Conservation (phyloP, 2,113 vertebrate genomes). For the Oxygymnocypris stewartii region DNA sequence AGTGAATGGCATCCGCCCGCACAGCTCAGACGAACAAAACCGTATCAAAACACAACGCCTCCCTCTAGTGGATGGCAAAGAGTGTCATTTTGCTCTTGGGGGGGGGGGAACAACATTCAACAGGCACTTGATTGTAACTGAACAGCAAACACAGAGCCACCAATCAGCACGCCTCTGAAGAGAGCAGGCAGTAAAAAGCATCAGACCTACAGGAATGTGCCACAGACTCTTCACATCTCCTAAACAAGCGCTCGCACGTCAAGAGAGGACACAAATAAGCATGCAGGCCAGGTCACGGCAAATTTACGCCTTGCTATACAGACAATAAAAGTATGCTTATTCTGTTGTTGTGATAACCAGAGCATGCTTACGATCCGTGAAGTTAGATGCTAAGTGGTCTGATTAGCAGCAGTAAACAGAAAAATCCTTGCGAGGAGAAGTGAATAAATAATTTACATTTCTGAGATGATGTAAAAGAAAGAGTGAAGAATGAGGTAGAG, state of each 20-base stretch:
- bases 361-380: conserved; percentile 66
- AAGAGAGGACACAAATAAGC: conserved; percentile 59
- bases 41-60: conserved; percentile 58
- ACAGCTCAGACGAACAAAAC: conserved; percentile 48
- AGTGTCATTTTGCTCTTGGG: conserved; percentile 41
- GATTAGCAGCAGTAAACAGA: conserved; percentile 41
- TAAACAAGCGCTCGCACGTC: conserved; percentile 49
- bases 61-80: conserved; percentile 66
- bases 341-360: conserved; percentile 56
- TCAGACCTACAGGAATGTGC: conserved; percentile 27
- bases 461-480: conserved; percentile 17
- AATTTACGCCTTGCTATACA: conserved; percentile 64
- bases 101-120: conserved; percentile 38
- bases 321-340: conserved; percentile 57
- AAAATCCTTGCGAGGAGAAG: conserved; percentile 62
- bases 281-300: conserved; percentile 65
- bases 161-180: conserved; percentile 63
- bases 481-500: conserved; percentile 50
- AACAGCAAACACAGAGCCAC: conserved; percentile 65
- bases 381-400: conserved; percentile 44
- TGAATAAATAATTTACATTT: conserved; percentile 24
- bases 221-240: conserved; percentile 28
- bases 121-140: conserved; percentile 78
- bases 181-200: conserved; percentile 59
- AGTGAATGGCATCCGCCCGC: neutral